These are phyloP conservation scores for Temnothorax rugatulus DNA, from an alignment of 2,888 invertebrate species.

Conservation along the genomic window DNA sequence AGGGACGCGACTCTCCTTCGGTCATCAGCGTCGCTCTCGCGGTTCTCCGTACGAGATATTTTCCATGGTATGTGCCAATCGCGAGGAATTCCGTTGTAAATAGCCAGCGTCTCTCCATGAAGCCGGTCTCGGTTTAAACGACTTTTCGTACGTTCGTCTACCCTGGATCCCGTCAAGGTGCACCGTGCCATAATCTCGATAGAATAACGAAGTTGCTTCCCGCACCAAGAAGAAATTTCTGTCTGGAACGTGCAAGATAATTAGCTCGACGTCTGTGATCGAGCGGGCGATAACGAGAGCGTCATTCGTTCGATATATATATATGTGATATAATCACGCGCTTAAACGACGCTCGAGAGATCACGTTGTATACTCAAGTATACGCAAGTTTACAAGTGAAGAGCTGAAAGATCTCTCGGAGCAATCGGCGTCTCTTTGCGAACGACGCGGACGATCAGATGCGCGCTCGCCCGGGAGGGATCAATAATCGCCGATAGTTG, in stretches of 20 bases:
- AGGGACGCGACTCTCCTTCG: slow-evolving; percentile 63
- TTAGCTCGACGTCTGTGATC: slow-evolving; percentile 43
- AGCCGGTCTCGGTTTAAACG: background rate
- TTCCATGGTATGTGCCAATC: slow-evolving; percentile 48
- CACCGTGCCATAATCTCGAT: slow-evolving; percentile 62
- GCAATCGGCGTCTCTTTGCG: background rate
- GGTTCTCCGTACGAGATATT: slow-evolving; percentile 45
- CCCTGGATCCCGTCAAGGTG: background rate
- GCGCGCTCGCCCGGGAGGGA: background rate
- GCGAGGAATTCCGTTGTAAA: slow-evolving; percentile 50
- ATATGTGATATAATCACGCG: background rate
- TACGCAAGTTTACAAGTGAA: background rate
- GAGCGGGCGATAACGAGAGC: slow-evolving; percentile 51
- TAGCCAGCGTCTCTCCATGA: slow-evolving; percentile 30
- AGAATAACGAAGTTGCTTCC: background rate
- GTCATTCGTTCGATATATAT: background rate
- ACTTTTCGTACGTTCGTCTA: slow-evolving; percentile 14
- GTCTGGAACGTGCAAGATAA: slow-evolving; percentile 46
- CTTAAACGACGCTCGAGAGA: slow-evolving; percentile 10
- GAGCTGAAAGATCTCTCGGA: background rate
- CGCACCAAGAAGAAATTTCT: slow-evolving; percentile 24
- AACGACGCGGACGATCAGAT: slow-evolving; percentile 5
- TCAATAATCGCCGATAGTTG: background rate
- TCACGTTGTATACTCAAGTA: background rate
- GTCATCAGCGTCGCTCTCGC: slow-evolving; percentile 47